These are phyloP conservation scores for Clarias gariepinus DNA, from an alignment of 2,113 vertebrate species.

Conservation along the genomic window DNA sequence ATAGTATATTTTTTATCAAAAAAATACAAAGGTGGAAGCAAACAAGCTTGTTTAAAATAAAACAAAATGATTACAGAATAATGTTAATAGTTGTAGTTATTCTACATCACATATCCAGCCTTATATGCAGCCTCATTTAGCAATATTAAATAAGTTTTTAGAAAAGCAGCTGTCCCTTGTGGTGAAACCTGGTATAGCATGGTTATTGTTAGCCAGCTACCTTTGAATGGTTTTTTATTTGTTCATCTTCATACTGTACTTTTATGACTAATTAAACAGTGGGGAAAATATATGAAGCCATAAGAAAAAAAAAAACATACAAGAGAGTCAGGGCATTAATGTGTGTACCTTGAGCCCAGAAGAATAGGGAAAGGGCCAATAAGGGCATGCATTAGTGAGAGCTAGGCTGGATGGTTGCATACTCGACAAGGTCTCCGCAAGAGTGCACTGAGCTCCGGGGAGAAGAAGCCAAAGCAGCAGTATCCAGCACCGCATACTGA, in stretches of 20 bases:
- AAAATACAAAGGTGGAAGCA: background rate
- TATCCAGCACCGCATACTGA: slow-evolving; percentile 93
- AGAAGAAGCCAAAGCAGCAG: slow-evolving; percentile 83
- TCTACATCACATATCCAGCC: background rate
- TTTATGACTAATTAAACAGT: slow-evolving; percentile 46
- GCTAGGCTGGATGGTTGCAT: slow-evolving; percentile 93
- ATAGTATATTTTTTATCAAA: no score
- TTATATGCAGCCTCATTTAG: background rate
- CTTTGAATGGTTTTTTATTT: background rate
- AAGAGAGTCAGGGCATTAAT: slow-evolving; percentile 55
- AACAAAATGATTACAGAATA: background rate
- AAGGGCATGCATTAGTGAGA: slow-evolving; percentile 83
- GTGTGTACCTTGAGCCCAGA: slow-evolving; percentile 86
- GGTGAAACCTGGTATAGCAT: background rate
- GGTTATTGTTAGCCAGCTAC: background rate
- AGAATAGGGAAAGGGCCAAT: slow-evolving; percentile 81
- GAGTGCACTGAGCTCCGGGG: slow-evolving; percentile 79
- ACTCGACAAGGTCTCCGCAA: slow-evolving; percentile 90
- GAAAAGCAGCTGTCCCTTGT: background rate
- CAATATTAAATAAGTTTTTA: background rate
- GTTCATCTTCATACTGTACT: background rate
- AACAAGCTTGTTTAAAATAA: background rate
- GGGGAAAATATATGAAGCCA: slow-evolving; percentile 29
- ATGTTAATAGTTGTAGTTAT: background rate
- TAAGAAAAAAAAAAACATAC: slow-evolving; percentile 39